Evolutionary conservation across 2,797 vertebrate species (phyloP).

Genomic region (Hydrolagus colliei): DNA sequence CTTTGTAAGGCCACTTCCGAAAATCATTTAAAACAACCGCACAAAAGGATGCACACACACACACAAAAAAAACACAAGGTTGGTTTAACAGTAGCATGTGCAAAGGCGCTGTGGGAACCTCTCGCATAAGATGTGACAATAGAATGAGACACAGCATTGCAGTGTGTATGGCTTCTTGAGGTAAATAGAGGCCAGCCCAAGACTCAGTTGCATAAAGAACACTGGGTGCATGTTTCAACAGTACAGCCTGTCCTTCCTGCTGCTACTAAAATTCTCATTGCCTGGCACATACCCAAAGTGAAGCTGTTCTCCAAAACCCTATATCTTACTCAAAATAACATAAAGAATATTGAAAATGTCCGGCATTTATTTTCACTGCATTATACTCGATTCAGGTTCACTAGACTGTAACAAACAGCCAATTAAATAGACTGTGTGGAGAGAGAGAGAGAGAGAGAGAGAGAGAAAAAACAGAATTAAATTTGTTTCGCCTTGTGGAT

Average conservation of each 20-base stretch:
- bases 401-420: background rate
- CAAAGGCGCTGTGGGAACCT: conserved; percentile 12
- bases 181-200: background rate
- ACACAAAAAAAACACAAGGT: background rate
- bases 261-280: background rate
- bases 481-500: background rate
- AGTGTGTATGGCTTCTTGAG: background rate
- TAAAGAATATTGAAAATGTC: background rate
- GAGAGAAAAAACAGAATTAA: background rate
- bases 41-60: conserved; percentile 14
- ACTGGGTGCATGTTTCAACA: background rate
- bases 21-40: conserved; percentile 45
- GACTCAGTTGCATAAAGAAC: background rate
- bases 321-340: background rate
- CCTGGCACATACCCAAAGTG: background rate
- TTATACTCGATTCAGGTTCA: background rate
- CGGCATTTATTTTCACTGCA: background rate
- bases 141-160: background rate
- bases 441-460: no score
- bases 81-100: conserved; percentile 9
- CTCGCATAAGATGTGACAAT: conserved; percentile 5
- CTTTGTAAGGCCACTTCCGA: conserved; percentile 62
- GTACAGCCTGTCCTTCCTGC: background rate
- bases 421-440: background rate
- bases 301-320: background rate